Base-by-base conservation (phyloP, 2,888 invertebrate species). In the Atrina japonica region DNA sequence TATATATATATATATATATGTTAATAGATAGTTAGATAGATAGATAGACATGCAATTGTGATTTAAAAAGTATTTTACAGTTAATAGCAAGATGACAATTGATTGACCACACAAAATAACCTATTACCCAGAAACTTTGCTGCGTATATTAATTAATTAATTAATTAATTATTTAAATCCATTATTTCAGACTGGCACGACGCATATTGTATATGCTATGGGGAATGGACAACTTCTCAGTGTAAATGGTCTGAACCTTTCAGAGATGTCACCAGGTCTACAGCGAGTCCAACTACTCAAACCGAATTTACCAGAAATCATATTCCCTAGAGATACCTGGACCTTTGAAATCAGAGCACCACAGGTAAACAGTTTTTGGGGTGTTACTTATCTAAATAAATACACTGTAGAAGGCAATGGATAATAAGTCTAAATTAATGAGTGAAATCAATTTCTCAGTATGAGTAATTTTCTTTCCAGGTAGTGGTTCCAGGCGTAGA, bases 401-500 rank as follows among this genome's bases (percentile, higher is more conserved):
- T n/a, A n/a, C n/a, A n/a, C n/a, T n/a, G n/a, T n/a, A n/a, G n/a
- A n/a, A n/a, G n/a, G n/a, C n/a, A n/a, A n/a, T n/a, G n/a, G n/a
- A n/a, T n/a, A n/a, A n/a, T n/a, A n/a, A n/a, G n/a, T n/a, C n/a
- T n/a, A n/a, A n/a, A n/a, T n/a, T n/a, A n/a, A n/a, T n/a, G n/a
- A n/a, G n/a, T n/a, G n/a, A n/a, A n/a, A n/a, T 6, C 47, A 47
- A 9, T 47, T 47, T 18, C 6, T 18, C 18, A 3, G n/a, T 9
- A 3, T 47, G 5, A 18, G 6, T 47, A 9, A 11, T 18, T 49
- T 49, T 49, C 3, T 30, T 23, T 40, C 7, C 59, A 91, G 90
- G 89, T 92, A 1, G 64, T 76, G 7, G 94, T 99, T 3, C 98
- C 98, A 0, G 92, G 92, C 1, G 92, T 91, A 14, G 98, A 98